phyloP scores from a whole-genome alignment of 2,888 invertebrate species.

The Archips crataeganus region DNA sequence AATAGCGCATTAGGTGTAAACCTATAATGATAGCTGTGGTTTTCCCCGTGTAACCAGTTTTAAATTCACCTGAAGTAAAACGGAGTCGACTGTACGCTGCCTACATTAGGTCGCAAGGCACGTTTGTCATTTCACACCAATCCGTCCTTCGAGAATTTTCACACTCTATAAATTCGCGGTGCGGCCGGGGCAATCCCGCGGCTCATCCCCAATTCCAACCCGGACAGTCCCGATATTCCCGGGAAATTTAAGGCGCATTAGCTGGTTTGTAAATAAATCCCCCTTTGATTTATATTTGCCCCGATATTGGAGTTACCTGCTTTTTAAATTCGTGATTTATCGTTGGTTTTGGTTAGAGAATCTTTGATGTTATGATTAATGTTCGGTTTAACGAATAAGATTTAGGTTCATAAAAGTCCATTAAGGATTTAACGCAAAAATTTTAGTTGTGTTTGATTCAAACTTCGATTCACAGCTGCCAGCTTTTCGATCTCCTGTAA shows the following conservation, averaged over 20 bases:
- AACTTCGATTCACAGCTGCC: no score
- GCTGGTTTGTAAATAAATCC: slow-evolving; percentile 53
- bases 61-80: background rate
- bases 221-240: slow-evolving; percentile 27
- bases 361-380: slow-evolving; percentile 16
- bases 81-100: slow-evolving; percentile 41
- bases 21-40: no score
- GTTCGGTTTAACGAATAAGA: background rate
- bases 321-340: slow-evolving; percentile 15
- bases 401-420: background rate
- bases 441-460: no score
- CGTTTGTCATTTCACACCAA: slow-evolving; percentile 76
- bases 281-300: slow-evolving; percentile 47
- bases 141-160: slow-evolving; percentile 71
- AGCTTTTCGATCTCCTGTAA: no score
- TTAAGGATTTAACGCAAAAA: no score
- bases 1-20: no score
- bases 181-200: slow-evolving; percentile 65
- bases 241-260: slow-evolving; percentile 52
- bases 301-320: slow-evolving; percentile 14
- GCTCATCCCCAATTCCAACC: slow-evolving; percentile 56
- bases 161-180: slow-evolving; percentile 78
- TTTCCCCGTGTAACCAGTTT: no score
- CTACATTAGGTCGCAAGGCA: slow-evolving; percentile 60
- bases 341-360: background rate